phyloP scores from a whole-genome alignment of 1,140 invertebrate species.

The Lineus longissimus region DNA sequence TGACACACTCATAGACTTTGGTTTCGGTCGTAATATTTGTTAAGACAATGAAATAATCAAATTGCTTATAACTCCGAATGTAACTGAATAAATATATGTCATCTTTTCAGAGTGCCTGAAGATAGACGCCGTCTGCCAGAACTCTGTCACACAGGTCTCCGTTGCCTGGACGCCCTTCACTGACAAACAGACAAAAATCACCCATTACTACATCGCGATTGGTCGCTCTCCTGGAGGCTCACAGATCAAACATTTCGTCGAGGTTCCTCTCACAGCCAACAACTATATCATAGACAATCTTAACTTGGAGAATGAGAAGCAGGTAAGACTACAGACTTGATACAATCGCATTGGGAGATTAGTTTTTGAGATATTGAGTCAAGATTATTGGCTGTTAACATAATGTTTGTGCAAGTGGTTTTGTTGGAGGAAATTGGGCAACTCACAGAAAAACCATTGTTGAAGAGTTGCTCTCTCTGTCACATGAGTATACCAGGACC shows the following conservation, averaged over 20 bases:
- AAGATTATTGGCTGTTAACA: too few relatives aligned
- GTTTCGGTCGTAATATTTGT: too few relatives aligned
- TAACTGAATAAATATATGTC: too few relatives aligned
- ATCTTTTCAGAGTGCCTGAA: slow-evolving; percentile 24
- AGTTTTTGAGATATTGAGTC: neutral
- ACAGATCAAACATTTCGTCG: slow-evolving; percentile 23
- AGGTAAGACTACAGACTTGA: slow-evolving; percentile 15
- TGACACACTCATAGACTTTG: too few relatives aligned
- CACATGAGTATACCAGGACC: too few relatives aligned
- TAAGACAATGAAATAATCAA: too few relatives aligned
- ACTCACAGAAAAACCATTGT: too few relatives aligned
- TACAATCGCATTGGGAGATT: neutral
- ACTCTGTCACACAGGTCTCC: slow-evolving; percentile 21
- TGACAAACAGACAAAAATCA: slow-evolving; percentile 26
- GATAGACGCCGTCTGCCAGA: slow-evolving; percentile 28
- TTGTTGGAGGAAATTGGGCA: too few relatives aligned
- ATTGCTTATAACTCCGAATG: too few relatives aligned
- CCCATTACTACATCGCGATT: slow-evolving; percentile 26
- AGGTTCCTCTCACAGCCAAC: slow-evolving; percentile 10
- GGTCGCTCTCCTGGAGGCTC: slow-evolving; percentile 28
- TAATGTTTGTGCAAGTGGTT: too few relatives aligned
- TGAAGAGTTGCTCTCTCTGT: too few relatives aligned
- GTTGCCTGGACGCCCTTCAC: slow-evolving; percentile 27
- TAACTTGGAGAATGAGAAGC: slow-evolving; percentile 17
- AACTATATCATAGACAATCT: slow-evolving; percentile 21